A percentile compares a stretch with the other conserved stretches of the same genome.
These are phyloP conservation scores for Cataglyphis hispanica DNA, from an alignment of 1,140 invertebrate species.

Conservation along the genomic window DNA sequence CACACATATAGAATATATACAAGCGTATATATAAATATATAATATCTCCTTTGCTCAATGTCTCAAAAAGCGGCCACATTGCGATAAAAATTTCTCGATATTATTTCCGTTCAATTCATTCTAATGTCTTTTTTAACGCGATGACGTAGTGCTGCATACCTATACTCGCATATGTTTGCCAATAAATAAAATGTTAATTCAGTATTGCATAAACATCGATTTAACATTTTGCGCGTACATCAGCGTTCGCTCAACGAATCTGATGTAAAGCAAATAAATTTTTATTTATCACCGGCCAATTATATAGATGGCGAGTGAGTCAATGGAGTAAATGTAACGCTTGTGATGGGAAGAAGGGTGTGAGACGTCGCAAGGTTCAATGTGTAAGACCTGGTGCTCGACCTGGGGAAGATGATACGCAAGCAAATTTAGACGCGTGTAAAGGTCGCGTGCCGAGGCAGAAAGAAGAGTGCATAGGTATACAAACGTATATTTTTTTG, in stretches of 20 bases:
- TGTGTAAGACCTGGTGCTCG: constrained; percentile 84
- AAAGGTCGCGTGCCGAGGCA: constrained; percentile 79
- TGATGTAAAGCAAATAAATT: constrained; percentile 45
- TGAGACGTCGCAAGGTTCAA: constrained; percentile 83
- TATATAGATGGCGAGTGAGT: constrained; percentile 85
- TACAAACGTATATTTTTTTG: neutral
- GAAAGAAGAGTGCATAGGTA: constrained; percentile 79
- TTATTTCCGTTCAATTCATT: constrained; percentile 15
- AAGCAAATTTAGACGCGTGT: constrained; percentile 84
- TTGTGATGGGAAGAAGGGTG: constrained; percentile 84
- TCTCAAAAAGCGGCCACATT: neutral
- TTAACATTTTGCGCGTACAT: constrained; percentile 42
- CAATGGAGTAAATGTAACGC: constrained; percentile 86
- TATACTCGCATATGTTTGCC: constrained; percentile 42
- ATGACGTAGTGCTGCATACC: constrained; percentile 22
- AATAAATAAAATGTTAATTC: constrained; percentile 54
- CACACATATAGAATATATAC: no score
- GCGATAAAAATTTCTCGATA: constrained; percentile 33
- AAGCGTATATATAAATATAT: neutral
- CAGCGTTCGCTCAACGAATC: constrained; percentile 30
- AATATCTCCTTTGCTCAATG: neutral
- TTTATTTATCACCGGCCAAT: neutral
- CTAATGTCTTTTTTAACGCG: constrained; percentile 42
- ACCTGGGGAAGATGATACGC: constrained; percentile 83
- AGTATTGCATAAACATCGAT: constrained; percentile 46